Base-by-base conservation (phyloP, 2,888 invertebrate genomes). In the Xestia sexstrigata region DNA sequence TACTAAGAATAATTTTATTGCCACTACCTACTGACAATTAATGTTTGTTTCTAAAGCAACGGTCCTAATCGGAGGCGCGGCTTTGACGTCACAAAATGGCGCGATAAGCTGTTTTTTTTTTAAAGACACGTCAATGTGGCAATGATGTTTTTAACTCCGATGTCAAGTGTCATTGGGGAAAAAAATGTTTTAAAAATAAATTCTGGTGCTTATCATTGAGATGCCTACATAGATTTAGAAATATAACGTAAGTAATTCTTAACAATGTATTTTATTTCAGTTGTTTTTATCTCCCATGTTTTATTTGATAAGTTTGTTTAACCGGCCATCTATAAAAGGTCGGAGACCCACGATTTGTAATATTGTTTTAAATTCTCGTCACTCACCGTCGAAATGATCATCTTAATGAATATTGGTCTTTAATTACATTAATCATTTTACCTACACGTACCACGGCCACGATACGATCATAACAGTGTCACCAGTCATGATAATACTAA, bases 61-160 rank as follows among this genome's bases (percentile, higher is more conserved):
- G 77, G 78, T 66, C 74, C 81, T 88, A 86, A 87, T 77, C 75
- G 91, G 89, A 91, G 94, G 93, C 91, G 93, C 92, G 93, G 91
- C 89, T 65, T 85, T 82, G 68, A 91, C 93, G 93, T 93, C 93
- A 93, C 84, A 82, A 75, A 5, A 72, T 73, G 67, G 75, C 81
- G 73, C 86, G 76, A 75, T 84, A 77, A 74, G 20, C 74, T 79
- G 83, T 52, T 82, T 84, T 72, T 74, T 83, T 83, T 85, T 75
- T 23, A 35, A 71, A 7, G 30, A 52, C 69, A 45, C 74, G 55
- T 58, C 58, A 26, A 39, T 49, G 42, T 72, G 45, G 23, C 66
- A 13, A 42, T 68, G 11, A 52, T 71, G 30, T 52, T 85, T 74
- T 81, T 60, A 69, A 78, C 39, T 30, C 5, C 39, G 39, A 76